These are phyloP conservation scores for Halcyon leucocephala DNA, from an alignment of 2,797 vertebrate genomes.

Conservation along the genomic window DNA sequence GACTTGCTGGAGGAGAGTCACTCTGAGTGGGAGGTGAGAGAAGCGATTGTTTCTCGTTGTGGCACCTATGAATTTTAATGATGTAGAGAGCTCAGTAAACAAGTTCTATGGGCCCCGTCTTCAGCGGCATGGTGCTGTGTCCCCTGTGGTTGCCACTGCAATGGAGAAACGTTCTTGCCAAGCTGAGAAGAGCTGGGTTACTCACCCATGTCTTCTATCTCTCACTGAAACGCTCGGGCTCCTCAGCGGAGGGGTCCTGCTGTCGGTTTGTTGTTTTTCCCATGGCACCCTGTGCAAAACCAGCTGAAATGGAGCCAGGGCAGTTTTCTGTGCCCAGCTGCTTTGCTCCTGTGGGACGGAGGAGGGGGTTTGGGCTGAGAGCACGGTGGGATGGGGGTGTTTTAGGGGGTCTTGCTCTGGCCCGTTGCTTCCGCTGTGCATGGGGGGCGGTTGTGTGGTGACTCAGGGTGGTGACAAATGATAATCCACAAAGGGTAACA, in stretches of 20 bases:
- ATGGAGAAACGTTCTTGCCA: neutral
- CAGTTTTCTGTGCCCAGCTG: neutral
- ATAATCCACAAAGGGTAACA: neutral
- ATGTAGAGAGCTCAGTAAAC: neutral
- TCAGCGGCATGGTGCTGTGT: neutral
- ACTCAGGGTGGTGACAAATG: no score
- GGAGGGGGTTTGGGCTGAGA: neutral
- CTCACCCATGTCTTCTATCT: neutral
- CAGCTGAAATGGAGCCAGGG: rapidly evolving
- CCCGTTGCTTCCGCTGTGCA: rapidly evolving
- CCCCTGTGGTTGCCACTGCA: neutral
- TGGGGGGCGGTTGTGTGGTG: rapidly evolving
- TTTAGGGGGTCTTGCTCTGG: neutral
- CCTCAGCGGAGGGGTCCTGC: no score
- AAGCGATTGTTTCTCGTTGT: neutral
- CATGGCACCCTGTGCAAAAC: neutral
- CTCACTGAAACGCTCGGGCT: neutral
- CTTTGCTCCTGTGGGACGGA: neutral
- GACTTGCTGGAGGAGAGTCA: neutral
- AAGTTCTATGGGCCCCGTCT: neutral
- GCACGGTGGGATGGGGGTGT: rapidly evolving
- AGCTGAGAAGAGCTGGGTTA: neutral
- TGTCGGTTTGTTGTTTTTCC: neutral
- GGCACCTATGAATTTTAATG: neutral
- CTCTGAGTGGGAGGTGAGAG: neutral